Evolutionary conservation across 1,140 invertebrate genomes (phyloP).

Genomic region (Achroia grisella): DNA sequence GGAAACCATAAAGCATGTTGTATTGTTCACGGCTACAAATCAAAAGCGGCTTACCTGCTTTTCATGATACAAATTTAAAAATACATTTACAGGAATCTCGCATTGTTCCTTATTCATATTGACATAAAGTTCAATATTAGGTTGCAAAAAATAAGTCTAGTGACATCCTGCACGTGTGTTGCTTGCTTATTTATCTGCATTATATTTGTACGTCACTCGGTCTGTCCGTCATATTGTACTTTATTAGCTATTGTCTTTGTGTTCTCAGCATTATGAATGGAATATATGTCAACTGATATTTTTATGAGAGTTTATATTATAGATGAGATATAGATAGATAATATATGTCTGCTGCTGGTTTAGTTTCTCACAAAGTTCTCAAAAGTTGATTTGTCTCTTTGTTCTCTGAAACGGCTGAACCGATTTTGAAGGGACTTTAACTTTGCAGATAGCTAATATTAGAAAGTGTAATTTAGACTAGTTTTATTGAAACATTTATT

Average conservation of each 20-base stretch:
- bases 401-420: too few species aligned
- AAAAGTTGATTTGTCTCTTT: too few species aligned
- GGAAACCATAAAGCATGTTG: constrained; percentile 37
- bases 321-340: too few species aligned
- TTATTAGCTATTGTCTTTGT: constrained; percentile 33
- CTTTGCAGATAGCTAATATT: too few species aligned
- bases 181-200: constrained; percentile 2
- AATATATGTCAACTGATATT: not conserved
- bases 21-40: constrained; percentile 36
- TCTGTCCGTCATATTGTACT: constrained; percentile 37
- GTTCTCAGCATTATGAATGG: not conserved
- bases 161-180: not conserved
- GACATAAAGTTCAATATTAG: not conserved
- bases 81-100: not conserved
- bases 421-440: too few species aligned
- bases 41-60: constrained; percentile 33
- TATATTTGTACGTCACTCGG: constrained; percentile 13
- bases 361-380: too few species aligned
- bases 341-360: too few species aligned
- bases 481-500: too few species aligned
- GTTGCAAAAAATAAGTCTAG: not conserved
- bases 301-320: not conserved
- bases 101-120: not conserved
- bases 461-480: too few species aligned
- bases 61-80: constrained; percentile 14